A percentile compares a stretch with the other conserved stretches of the same genome.
Conservation (phyloP, 2,113 vertebrate species). For the Urocynchramus pylzowi region DNA sequence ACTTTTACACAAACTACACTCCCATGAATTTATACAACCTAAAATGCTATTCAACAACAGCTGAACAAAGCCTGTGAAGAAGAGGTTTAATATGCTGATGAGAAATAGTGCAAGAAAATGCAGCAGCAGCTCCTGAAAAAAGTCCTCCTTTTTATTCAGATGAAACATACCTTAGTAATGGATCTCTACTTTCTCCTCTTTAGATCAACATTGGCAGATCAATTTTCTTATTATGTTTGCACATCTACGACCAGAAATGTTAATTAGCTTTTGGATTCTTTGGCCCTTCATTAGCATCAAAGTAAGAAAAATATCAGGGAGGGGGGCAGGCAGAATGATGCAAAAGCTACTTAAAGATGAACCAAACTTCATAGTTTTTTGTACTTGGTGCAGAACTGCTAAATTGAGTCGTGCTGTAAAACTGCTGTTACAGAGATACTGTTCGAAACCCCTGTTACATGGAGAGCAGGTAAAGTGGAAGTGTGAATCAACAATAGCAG, state of each 20-base stretch:
- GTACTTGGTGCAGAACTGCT: background rate
- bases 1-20: background rate
- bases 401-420: constrained; percentile 13
- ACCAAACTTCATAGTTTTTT: constrained; percentile 24
- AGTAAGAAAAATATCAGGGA: constrained; percentile 32
- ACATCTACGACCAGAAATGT: background rate
- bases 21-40: background rate
- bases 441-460: background rate
- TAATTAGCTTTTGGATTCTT: constrained; percentile 45
- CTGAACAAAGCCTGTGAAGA: background rate
- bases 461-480: background rate
- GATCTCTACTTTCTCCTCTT: background rate
- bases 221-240: background rate
- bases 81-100: background rate
- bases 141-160: background rate
- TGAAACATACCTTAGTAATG: background rate
- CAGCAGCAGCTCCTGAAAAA: background rate
- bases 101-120: background rate
- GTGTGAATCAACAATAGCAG: background rate
- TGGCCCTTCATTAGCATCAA: constrained; percentile 3
- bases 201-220: background rate
- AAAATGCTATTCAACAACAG: background rate
- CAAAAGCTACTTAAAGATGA: constrained; percentile 3
- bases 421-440: background rate
- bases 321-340: background rate